Conservation (phyloP, 2,888 invertebrate species). For the Patella depressa region DNA sequence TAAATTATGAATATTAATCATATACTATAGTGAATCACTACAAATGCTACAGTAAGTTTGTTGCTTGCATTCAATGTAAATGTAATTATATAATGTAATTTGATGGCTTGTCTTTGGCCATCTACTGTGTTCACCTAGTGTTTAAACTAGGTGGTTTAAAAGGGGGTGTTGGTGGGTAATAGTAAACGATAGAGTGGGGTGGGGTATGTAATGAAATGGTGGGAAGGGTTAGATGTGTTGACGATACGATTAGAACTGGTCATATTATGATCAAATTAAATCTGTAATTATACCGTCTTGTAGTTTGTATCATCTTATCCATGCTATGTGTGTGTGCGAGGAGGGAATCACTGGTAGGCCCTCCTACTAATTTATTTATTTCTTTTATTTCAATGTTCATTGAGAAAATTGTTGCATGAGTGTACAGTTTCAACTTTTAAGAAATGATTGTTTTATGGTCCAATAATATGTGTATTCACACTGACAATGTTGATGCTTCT, state of each 20-base stretch:
- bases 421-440: constrained; percentile 12
- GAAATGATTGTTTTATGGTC: constrained; percentile 13
- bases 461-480: constrained; percentile 12
- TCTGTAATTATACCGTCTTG: not conserved
- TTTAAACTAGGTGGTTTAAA: too few species aligned
- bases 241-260: too few species aligned
- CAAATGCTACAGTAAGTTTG: not conserved
- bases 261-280: constrained; percentile 2
- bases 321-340: constrained; percentile 12
- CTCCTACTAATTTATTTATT: constrained; percentile 2
- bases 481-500: constrained; percentile 8
- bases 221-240: not conserved
- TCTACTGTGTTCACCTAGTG: too few species aligned
- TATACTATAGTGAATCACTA: not conserved
- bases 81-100: not conserved
- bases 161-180: not conserved
- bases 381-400: constrained; percentile 6
- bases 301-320: constrained; percentile 12
- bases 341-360: constrained; percentile 6
- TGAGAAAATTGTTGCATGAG: constrained; percentile 11
- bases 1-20: not conserved
- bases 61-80: not conserved
- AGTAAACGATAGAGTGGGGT: constrained; percentile 1
- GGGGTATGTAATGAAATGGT: not conserved
- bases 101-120: too few species aligned